Base-by-base conservation (phyloP, 2,888 invertebrate genomes). In the Steromphala cineraria region DNA sequence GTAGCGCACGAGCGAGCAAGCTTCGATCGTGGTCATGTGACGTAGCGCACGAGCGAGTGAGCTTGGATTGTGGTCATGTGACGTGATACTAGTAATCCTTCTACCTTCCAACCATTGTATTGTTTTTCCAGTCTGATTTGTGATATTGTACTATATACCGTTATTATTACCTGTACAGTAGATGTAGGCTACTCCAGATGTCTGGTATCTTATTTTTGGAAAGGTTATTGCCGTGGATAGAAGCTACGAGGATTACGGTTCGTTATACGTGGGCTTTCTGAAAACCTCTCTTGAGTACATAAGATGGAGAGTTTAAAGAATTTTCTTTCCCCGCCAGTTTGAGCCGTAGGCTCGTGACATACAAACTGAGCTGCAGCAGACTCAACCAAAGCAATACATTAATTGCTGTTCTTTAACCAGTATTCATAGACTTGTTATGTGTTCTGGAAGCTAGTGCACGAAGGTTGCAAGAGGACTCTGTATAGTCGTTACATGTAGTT, bases 201-300 rank as follows among this genome's bases (percentile, higher is more conserved):
- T 71, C 31, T 40, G 71, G 71, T 71, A 36, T 36, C 71, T 71
- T 71, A 71, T 36, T 71, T 67, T 36, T 71, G 40, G 71, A 71
- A 71, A 71, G 36, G 40, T 36, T 36, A 36, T 71, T 71, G 71
- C 71, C 10, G 71, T 71, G 71, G 71, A 17, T 31, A 40, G 36
- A 55, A 76, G 76, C 36, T 76, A 76, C 17, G 36, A 76, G 76
- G 76, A 76, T 76, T 76, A 76, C 36, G 53, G 76, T 53, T 53
- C 53, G 55, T 36, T 75, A 75, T 76, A 55, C 17, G 76, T 76
- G 76, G 76, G 76, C 76, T 76, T 76, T 76, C 76, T 75, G 46
- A 75, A 75, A 75, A 75, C 75, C 75, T 75, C 75, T 71, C 71
- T 75, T 24, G 80, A 81, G 81, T 77, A 78, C 81, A 78, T 77